Percentiles rank a stretch among this genome's conserved stretches.
Conservation (phyloP, 2,888 invertebrate genomes). For the Lomographa bimaculata region DNA sequence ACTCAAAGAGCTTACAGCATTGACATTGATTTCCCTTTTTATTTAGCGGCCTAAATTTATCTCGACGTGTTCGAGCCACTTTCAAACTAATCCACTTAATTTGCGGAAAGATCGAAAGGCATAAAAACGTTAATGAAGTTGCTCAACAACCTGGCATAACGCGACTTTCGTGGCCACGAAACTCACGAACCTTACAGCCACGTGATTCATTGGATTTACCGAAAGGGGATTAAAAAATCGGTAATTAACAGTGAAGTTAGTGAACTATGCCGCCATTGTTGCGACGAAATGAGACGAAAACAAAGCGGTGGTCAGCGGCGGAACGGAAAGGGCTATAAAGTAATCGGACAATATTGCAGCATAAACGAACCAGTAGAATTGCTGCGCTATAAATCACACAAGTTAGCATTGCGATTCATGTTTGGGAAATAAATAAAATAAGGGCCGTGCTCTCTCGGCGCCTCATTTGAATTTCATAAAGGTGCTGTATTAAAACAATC, state of each 20-base stretch:
- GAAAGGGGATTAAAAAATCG: slow-evolving; percentile 41
- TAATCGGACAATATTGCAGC: slow-evolving; percentile 60
- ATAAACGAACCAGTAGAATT: slow-evolving; percentile 52
- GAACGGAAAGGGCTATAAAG: slow-evolving; percentile 45
- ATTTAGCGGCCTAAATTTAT: slow-evolving; percentile 28
- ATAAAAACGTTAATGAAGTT: slow-evolving; percentile 42
- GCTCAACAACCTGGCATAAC: slow-evolving; percentile 24
- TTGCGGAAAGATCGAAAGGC: slow-evolving; percentile 39
- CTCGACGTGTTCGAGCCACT: slow-evolving; percentile 35
- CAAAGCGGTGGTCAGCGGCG: slow-evolving; percentile 50
- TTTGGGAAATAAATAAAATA: slow-evolving; percentile 61
- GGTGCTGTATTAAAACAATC: slow-evolving; percentile 63
- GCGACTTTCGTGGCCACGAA: slow-evolving; percentile 21
- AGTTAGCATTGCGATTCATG: slow-evolving; percentile 63
- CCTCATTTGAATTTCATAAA: slow-evolving; percentile 70
- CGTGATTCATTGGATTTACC: slow-evolving; percentile 52
- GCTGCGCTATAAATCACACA: slow-evolving; percentile 63
- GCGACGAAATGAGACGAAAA: slow-evolving; percentile 51
- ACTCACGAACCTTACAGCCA: slow-evolving; percentile 23
- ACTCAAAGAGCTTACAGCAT: slow-evolving; percentile 7
- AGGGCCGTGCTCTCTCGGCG: slow-evolving; percentile 40
- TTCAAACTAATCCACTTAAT: slow-evolving; percentile 42
- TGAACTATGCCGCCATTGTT: slow-evolving; percentile 54
- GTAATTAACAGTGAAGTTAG: slow-evolving; percentile 59
- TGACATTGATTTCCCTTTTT: slow-evolving; percentile 15